Percentiles rank a stretch among this genome's conserved stretches.
Evolutionary conservation across 2,113 vertebrate species (phyloP).

Genomic region (Pseudorhombus dupliciocellatus): DNA sequence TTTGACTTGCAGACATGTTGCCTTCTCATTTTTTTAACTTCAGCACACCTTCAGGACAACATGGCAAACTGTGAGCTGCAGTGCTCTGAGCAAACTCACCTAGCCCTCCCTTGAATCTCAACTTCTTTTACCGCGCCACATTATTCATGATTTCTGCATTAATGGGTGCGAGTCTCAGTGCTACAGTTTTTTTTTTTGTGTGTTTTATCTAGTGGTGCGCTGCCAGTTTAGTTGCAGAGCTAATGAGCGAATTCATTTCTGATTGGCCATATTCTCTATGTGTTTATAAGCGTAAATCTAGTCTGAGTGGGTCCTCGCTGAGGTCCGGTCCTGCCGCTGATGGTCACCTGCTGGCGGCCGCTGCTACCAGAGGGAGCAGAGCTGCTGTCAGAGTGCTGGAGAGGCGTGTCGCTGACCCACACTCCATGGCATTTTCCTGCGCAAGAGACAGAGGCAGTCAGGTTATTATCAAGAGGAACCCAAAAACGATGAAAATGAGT

Average conservation of each 20-base stretch:
- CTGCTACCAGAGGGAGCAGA: slow-evolving; percentile 82
- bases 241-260: slow-evolving; percentile 56
- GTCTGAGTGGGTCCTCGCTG: slow-evolving; percentile 41
- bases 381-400: slow-evolving; percentile 72
- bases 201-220: slow-evolving; percentile 28
- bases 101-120: slow-evolving; percentile 15
- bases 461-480: not conserved
- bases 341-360: slow-evolving; percentile 90
- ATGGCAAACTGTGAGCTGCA: slow-evolving; percentile 12
- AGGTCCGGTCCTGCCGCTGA: slow-evolving; percentile 23
- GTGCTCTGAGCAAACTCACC: slow-evolving; percentile 24
- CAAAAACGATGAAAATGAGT: not conserved
- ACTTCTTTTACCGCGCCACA: slow-evolving; percentile 24
- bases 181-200: slow-evolving; percentile 42
- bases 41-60: slow-evolving; percentile 45
- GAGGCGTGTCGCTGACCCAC: slow-evolving; percentile 85
- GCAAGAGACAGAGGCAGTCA: slow-evolving; percentile 22
- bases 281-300: slow-evolving; percentile 60
- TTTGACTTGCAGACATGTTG: slow-evolving; percentile 11
- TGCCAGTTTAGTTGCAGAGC: slow-evolving; percentile 46
- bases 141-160: slow-evolving; percentile 51
- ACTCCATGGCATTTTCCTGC: slow-evolving; percentile 96
- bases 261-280: slow-evolving; percentile 56
- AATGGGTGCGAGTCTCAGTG: slow-evolving; percentile 52
- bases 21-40: slow-evolving; percentile 40